Evolutionary conservation across 2,888 invertebrate genomes (phyloP).

Genomic region (Lasioglossum marginatum): DNA sequence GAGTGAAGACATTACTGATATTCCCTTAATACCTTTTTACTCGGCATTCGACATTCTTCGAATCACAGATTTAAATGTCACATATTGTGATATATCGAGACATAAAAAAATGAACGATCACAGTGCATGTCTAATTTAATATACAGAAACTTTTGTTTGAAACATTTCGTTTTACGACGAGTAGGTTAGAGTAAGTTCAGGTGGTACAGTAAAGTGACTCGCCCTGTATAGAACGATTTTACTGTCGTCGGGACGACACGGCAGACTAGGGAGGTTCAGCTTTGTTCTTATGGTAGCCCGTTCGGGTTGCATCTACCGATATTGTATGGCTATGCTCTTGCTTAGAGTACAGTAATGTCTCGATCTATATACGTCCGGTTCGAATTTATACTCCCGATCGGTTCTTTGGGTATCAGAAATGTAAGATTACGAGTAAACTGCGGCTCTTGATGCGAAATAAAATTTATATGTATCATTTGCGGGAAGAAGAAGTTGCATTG

Average conservation of each 20-base stretch:
- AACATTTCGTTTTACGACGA: background rate
- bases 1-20: background rate
- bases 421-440: background rate
- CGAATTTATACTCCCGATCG: background rate
- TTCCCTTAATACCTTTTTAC: background rate
- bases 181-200: background rate
- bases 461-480: background rate
- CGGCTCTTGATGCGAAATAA: background rate
- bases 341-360: constrained; percentile 11
- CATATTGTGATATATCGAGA: background rate
- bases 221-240: background rate
- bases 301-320: constrained; percentile 52
- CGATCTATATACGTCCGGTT: background rate
- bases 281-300: constrained; percentile 44
- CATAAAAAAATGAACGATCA: background rate
- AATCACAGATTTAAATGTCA: background rate
- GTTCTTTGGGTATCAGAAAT: background rate
- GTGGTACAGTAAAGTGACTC: background rate
- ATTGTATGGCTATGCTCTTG: constrained; percentile 40
- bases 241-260: background rate
- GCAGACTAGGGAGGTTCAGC: constrained; percentile 16
- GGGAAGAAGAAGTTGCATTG: background rate
- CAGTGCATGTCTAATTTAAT: background rate
- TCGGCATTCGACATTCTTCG: background rate
- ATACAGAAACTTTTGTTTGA: background rate